These are phyloP conservation scores for Cepphus grylle DNA, from an alignment of 2,113 vertebrate species.

Conservation along the genomic window DNA sequence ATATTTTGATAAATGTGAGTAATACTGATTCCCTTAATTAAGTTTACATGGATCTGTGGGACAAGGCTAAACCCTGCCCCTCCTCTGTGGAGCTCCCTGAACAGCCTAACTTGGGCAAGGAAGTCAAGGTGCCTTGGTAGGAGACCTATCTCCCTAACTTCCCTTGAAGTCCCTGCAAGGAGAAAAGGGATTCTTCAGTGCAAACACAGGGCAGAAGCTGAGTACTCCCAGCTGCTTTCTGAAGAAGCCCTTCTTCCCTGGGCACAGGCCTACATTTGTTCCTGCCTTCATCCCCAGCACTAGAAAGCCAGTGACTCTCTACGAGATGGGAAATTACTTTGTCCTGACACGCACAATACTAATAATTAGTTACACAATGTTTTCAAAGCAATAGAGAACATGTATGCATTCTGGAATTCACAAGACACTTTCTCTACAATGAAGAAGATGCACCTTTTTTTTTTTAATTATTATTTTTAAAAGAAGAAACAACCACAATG, in stretches of 20 bases:
- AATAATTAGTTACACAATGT: not conserved
- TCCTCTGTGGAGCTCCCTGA: not conserved
- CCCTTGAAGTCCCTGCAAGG: not conserved
- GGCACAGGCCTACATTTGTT: rapidly evolving
- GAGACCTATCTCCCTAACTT: not conserved
- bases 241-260: not conserved
- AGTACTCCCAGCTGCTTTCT: not conserved
- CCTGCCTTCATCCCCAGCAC: not conserved
- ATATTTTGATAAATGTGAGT: not conserved
- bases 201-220: not conserved
- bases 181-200: not conserved
- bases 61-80: not conserved
- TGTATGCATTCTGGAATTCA: not conserved
- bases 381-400: not conserved
- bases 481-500: not conserved
- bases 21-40: not conserved
- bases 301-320: not conserved
- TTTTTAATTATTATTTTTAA: not conserved
- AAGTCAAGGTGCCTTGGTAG: not conserved
- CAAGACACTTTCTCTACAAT: not conserved
- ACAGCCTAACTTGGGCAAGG: not conserved
- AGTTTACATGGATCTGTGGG: not conserved
- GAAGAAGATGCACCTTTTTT: not conserved
- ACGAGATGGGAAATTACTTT: not conserved
- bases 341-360: not conserved